Conservation (phyloP, 1,140 invertebrate genomes). For the Diprion similis region DNA sequence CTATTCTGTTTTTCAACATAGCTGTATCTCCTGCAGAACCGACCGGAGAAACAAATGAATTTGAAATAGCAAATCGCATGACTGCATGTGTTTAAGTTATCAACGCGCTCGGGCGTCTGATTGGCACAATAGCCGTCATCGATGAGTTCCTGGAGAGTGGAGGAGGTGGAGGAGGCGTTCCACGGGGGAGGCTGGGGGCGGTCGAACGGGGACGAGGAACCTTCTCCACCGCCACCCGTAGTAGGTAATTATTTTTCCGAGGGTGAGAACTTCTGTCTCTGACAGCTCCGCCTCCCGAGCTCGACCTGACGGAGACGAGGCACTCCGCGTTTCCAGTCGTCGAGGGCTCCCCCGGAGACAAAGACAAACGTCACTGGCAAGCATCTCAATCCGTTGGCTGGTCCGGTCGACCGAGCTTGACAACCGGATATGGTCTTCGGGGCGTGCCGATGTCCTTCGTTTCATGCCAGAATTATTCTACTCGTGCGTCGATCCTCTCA, state of each 20-base stretch:
- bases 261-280: conserved; percentile 53
- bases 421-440: conserved; percentile 6
- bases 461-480: neutral
- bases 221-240: neutral
- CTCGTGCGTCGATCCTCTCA: neutral
- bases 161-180: neutral
- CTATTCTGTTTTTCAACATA: neutral
- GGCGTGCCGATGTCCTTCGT: conserved; percentile 6
- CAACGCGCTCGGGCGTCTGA: conserved; percentile 41
- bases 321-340: conserved; percentile 4
- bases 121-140: conserved; percentile 51
- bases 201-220: neutral
- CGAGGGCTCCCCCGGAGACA: conserved; percentile 6
- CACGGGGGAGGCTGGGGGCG: conserved; percentile 11
- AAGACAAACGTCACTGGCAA: conserved; percentile 1
- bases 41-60: conserved; percentile 49
- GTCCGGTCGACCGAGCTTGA: neutral
- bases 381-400: conserved; percentile 2
- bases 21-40: neutral
- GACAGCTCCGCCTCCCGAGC: conserved; percentile 47
- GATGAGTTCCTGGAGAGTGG: conserved; percentile 16
- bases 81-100: conserved; percentile 41
- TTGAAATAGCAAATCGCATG: conserved; percentile 45
- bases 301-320: conserved; percentile 36
- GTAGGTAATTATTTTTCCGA: conserved; percentile 58